Conservation (phyloP, 2,113 vertebrate species). For the Morphnarchus princeps region DNA sequence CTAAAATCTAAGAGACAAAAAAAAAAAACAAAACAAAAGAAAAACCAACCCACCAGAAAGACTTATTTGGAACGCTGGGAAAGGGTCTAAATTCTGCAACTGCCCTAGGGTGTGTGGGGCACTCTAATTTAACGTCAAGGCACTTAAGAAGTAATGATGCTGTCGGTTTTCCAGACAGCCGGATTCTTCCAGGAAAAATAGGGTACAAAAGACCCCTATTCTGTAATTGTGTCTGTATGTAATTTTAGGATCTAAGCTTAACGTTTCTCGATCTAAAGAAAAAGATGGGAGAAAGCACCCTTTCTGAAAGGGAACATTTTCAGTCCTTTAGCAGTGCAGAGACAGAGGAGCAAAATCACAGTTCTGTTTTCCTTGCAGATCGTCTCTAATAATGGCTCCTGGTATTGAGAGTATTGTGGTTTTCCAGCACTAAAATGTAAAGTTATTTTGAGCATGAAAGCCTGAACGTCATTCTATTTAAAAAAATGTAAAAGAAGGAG, state of each 20-base stretch:
- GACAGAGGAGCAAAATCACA: neutral
- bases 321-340: neutral
- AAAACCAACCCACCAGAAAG: neutral
- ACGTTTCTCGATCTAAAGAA: neutral
- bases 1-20: neutral
- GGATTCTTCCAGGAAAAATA: constrained; percentile 2
- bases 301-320: neutral
- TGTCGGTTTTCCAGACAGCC: constrained; percentile 7
- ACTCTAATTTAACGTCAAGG: constrained; percentile 17
- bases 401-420: neutral
- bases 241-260: constrained; percentile 4
- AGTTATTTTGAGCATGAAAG: constrained; percentile 28
- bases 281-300: neutral
- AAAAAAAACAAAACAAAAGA: neutral
- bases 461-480: neutral
- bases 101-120: neutral
- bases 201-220: constrained; percentile 43
- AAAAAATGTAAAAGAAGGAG: neutral
- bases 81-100: constrained; percentile 14
- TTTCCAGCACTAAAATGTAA: neutral
- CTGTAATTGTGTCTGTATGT: neutral
- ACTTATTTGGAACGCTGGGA: neutral
- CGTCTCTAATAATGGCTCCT: neutral
- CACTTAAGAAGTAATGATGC: neutral
- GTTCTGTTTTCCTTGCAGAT: neutral